Conservation (phyloP, 2,113 vertebrate genomes). For the Cyprinodon variegatus region DNA sequence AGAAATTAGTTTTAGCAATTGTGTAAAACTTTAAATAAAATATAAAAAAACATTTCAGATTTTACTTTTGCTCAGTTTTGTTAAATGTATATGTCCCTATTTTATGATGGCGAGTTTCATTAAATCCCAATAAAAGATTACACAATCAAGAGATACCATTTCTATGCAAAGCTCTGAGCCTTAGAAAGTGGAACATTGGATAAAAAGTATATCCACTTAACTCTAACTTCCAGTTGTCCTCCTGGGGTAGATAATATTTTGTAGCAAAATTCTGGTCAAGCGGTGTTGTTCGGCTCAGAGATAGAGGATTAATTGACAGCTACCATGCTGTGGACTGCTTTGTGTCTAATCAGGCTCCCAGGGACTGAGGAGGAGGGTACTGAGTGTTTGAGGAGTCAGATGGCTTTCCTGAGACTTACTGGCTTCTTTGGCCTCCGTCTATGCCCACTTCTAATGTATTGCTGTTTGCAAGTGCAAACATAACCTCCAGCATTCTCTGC, state of each 20-base stretch:
- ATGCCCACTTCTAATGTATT: constrained; percentile 52
- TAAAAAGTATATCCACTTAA: constrained; percentile 7
- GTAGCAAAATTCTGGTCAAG: constrained; percentile 44
- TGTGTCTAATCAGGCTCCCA: constrained; percentile 64
- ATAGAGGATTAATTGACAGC: constrained; percentile 40
- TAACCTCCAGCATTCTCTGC: constrained; percentile 1
- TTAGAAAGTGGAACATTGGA: neutral
- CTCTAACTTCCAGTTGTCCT: constrained; percentile 12
- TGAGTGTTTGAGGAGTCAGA: constrained; percentile 60
- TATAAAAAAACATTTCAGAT: no score
- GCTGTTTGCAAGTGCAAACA: constrained; percentile 60
- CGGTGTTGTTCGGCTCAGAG: constrained; percentile 15
- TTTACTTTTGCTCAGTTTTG: no score
- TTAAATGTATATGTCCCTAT: no score
- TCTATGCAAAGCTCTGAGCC: neutral
- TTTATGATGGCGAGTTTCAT: neutral
- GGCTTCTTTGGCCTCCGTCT: constrained; percentile 68
- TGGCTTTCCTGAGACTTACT: constrained; percentile 54
- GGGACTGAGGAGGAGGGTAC: constrained; percentile 39
- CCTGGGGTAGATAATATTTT: constrained; percentile 14
- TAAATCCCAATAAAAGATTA: neutral
- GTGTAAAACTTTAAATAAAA: no score
- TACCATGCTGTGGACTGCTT: constrained; percentile 43
- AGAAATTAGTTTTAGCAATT: no score
- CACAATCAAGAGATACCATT: neutral